A percentile compares a stretch with the other conserved stretches of the same genome.
These are phyloP conservation scores for Lasioglossum marginatum DNA, from an alignment of 2,888 invertebrate genomes.

Conservation along the genomic window DNA sequence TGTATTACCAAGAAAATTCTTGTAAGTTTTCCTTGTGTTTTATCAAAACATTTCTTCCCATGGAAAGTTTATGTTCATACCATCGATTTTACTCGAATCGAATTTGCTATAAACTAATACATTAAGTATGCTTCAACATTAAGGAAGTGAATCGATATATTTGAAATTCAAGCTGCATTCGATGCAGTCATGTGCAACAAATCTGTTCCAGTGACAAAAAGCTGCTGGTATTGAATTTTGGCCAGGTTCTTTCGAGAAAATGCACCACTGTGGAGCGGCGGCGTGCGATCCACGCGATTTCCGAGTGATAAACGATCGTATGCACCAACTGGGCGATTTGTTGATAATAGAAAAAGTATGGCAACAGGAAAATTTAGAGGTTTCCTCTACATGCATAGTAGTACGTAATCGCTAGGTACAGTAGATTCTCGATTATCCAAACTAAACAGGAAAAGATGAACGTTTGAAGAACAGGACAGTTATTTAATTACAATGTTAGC, in stretches of 20 bases:
- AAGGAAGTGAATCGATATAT: not conserved
- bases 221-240: not conserved
- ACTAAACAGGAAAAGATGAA: not conserved
- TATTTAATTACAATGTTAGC: not conserved
- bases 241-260: slow-evolving; percentile 1
- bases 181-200: not conserved
- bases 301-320: not conserved
- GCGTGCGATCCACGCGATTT: not conserved
- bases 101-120: not conserved
- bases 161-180: not conserved
- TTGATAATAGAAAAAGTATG: not conserved
- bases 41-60: not conserved
- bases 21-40: not conserved
- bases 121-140: not conserved
- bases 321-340: not conserved
- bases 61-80: not conserved
- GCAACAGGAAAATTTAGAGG: not conserved
- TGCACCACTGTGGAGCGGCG: not conserved
- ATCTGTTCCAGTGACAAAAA: not conserved
- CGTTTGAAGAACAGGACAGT: not conserved
- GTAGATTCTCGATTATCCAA: not conserved
- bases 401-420: not conserved
- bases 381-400: not conserved
- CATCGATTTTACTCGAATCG: too few relatives aligned
- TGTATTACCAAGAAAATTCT: not conserved